Evolutionary conservation across 2,797 vertebrate genomes (phyloP), one percentile per base, ranked within the genome.

Genomic region (Glyptemys insculpta): DNA sequence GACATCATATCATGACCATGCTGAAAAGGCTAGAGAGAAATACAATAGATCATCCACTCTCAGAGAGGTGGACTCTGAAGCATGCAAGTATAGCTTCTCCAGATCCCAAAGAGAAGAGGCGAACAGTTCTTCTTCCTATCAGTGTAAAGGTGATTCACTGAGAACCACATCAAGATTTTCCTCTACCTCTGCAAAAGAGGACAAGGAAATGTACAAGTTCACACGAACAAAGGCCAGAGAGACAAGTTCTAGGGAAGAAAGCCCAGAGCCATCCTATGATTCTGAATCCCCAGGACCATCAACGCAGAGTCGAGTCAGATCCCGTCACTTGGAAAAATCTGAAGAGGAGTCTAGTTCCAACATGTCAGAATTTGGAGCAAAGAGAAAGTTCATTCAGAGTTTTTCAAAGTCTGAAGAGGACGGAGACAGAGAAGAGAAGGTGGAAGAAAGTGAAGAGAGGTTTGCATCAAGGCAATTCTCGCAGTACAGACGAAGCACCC

Each of bases 11-110:
- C 93, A 97, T 25, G 90, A 97, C 21, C 94, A 88, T 52, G 96
- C 94, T 37, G 98, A 98, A 4, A 97, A 91, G 65, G 56, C 90
- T 25, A 98, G 97, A 79, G 96, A 96, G 19, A 98, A 83, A 37
- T 96, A 95, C 0, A 94, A 96, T 11, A 98, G 98, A 23, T 98
- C 99, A 4, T 98, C 98, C n/a, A 96, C 88, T 93, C 91, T 86
- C 97, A 98, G 74, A 97, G 98, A 96, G 97, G 97, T 68, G 11
- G 98, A 23, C 9, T 98, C 98, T 72, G 99, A 98, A 37, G 97
- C 98, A 34, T 98, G 98, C 2, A 99, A 98, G 49, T 99, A 98
- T 34, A 98, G 97, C 88, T 98, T 98, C 96, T 98, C 98, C 37
- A 98, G 98, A 86, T 98, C 97, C n/a, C 97, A 97, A 90, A 98